A percentile compares a stretch with the other conserved stretches of the same genome.
These are phyloP conservation scores for Coecobrya sp. DNA, from an alignment of 2,888 invertebrate genomes.

Conservation along the genomic window DNA sequence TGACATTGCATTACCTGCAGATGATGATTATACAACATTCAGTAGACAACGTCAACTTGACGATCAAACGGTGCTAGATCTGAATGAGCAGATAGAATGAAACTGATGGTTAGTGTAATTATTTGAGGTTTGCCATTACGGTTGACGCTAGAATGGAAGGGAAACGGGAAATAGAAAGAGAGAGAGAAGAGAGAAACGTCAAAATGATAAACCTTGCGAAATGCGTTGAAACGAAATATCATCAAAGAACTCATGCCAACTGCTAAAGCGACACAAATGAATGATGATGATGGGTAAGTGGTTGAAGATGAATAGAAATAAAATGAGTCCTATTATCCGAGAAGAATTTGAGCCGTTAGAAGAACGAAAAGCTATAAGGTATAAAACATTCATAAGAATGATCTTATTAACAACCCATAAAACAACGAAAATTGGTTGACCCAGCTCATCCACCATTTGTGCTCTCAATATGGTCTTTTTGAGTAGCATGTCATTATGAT, in stretches of 20 bases:
- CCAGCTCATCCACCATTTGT: not conserved
- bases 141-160: not conserved
- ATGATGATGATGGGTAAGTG: constrained; percentile 34
- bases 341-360: constrained; percentile 9
- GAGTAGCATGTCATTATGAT: constrained; percentile 3
- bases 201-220: constrained; percentile 51
- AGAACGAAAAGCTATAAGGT: constrained; percentile 17
- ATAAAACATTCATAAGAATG: constrained; percentile 19
- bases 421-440: not conserved
- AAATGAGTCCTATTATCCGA: constrained; percentile 11
- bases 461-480: constrained; percentile 4
- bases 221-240: constrained; percentile 18
- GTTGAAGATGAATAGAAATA: constrained; percentile 11
- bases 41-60: constrained; percentile 2
- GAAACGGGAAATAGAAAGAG: not conserved
- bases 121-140: constrained; percentile 43
- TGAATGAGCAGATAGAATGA: not conserved
- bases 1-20: constrained; percentile 51
- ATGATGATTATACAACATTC: not conserved
- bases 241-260: constrained; percentile 3
- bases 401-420: constrained; percentile 63
- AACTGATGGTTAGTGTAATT: constrained; percentile 65
- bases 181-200: constrained; percentile 24
- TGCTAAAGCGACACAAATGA: constrained; percentile 30
- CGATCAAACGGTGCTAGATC: not conserved